Evolutionary conservation across 1,140 invertebrate species (phyloP).

Genomic region (Rhynchophorus ferrugineus): DNA sequence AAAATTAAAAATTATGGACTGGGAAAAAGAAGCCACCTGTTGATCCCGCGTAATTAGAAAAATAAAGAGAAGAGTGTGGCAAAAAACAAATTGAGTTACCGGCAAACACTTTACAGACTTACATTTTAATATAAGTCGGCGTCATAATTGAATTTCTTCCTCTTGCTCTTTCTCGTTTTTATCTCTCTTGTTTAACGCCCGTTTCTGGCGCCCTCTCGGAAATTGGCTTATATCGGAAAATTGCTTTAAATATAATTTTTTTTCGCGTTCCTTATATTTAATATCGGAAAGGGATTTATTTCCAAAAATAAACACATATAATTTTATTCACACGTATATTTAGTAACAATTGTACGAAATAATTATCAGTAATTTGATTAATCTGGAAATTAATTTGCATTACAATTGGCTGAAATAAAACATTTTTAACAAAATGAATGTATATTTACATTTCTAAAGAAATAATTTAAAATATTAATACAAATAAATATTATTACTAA

Average conservation of each 20-base stretch:
- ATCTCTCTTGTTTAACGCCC: background rate
- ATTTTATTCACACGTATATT: no score
- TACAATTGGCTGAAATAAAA: no score
- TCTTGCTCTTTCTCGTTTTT: background rate
- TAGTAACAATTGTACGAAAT: no score
- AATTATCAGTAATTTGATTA: no score
- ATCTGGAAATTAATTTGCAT: no score
- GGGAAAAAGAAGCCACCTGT: slow-evolving; percentile 30
- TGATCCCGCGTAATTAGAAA: slow-evolving; percentile 28
- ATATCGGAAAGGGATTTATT: no score
- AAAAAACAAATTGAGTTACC: slow-evolving; percentile 32
- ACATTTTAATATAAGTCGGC: slow-evolving; percentile 30
- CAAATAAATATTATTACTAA: no score
- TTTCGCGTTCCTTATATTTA: no score
- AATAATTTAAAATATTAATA: no score
- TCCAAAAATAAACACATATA: no score
- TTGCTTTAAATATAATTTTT: background rate
- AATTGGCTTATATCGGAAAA: background rate
- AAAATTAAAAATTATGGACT: slow-evolving; percentile 30
- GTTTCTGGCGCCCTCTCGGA: background rate
- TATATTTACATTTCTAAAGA: no score
- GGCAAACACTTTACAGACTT: slow-evolving; percentile 32
- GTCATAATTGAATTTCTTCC: slow-evolving; percentile 28
- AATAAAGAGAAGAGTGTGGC: slow-evolving; percentile 18
- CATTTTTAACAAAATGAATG: no score